Evolutionary conservation across 2,797 vertebrate species (phyloP), one percentile per base, ranked within the genome.

Genomic region (Delichon dasypus): DNA sequence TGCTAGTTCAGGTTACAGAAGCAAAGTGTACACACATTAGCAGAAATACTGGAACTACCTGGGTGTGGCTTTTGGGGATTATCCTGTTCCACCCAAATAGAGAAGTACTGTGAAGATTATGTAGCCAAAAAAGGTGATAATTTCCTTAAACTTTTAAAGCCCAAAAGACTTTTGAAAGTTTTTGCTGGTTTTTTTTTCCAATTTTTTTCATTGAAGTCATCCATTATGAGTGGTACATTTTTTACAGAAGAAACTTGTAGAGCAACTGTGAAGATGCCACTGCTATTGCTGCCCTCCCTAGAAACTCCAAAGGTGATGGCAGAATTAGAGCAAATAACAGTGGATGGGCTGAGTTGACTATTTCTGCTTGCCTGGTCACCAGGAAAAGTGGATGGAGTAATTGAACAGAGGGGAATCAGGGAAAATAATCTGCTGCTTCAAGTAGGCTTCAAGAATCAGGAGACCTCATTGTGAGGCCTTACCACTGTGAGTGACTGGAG

Each of bases 41-140:
- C 86, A 95, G 96, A 94, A 95, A 94, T 90, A 96, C 93, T 92
- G 93, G 96, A 95, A 95, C 95, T 83, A 85, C 86, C 64, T 85
- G 88, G 95, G 95, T 94, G 94, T 92, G 95, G 65, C 51, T 93
- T 87, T 93, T 26, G n/a, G 84, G 87, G 81, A 93, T 96, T 89
- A 93, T 85, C 71, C 74, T 92, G 92, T 92, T 96, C 91, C 88
- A 92, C 88, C 83, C 92, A 89, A 95, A 95, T 3, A 71, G 53
- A 92, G 84, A 85, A 92, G 57, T 36, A 86, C 76, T 70, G 36
- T 42, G 66, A 89, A 76, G 55, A 9, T 88, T 50, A 89, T 54
- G 65, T 20, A 89, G 84, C 61, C 64, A 94, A 89, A 88, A 86
- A 53, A 76, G 57, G 48, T 5, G 70, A 67, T 87, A 2, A 36